Conservation (phyloP, 2,888 invertebrate genomes). For the Acronicta alni region DNA sequence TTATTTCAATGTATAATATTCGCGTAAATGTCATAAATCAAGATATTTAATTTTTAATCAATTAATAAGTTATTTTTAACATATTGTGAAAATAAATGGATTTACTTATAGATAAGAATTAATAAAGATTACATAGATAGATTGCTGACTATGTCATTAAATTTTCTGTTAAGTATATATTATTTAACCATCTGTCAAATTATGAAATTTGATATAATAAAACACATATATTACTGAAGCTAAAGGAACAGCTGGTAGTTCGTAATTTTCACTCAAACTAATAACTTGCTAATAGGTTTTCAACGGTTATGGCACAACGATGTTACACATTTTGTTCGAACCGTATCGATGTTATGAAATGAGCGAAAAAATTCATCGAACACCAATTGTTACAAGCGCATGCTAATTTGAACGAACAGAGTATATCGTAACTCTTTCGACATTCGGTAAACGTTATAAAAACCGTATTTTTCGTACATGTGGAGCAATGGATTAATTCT, state of each 20-base stretch:
- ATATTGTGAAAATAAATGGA: too few species aligned
- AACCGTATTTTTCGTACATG: background rate
- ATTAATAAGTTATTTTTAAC: too few species aligned
- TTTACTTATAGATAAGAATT: too few species aligned
- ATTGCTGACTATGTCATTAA: too few species aligned
- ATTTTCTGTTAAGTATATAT: too few species aligned
- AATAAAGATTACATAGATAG: too few species aligned
- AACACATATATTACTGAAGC: background rate
- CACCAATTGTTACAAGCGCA: conserved; percentile 74
- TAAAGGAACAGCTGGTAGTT: conserved; percentile 16
- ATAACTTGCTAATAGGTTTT: conserved; percentile 71
- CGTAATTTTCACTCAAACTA: conserved; percentile 36
- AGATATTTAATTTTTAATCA: too few species aligned
- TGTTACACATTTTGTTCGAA: conserved; percentile 83
- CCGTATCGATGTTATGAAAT: conserved; percentile 82
- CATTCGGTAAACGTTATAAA: conserved; percentile 56
- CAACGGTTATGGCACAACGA: conserved; percentile 78
- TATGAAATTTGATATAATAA: too few species aligned
- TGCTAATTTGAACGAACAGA: conserved; percentile 74
- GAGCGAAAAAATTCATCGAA: conserved; percentile 74
- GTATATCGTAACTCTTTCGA: conserved; percentile 68
- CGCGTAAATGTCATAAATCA: too few species aligned
- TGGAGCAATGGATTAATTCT: background rate
- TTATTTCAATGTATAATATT: too few species aligned
- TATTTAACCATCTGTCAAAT: too few species aligned